phyloP scores from a whole-genome alignment of 2,888 invertebrate species.

The Pachymerium ferrugineum region DNA sequence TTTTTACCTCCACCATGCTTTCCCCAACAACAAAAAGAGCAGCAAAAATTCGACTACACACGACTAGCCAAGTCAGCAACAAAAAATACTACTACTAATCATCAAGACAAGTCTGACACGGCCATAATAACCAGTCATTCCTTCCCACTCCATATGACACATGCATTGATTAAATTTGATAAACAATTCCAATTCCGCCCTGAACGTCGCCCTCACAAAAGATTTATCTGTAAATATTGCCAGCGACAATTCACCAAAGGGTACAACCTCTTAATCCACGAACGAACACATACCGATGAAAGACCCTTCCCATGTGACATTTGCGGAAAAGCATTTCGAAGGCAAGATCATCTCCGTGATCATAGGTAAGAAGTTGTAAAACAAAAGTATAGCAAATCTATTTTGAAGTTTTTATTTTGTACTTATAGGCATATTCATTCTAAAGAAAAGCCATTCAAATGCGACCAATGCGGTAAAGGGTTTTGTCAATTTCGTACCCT shows the following conservation, averaged over 20 bases:
- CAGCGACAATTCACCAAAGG: constrained; percentile 96
- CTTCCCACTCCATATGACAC: constrained; percentile 29
- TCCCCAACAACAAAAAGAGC: no score
- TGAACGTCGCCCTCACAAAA: constrained; percentile 85
- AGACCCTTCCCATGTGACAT: constrained; percentile 96
- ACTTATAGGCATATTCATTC: constrained; percentile 84
- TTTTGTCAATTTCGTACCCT: constrained; percentile 95
- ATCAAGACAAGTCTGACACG: background rate
- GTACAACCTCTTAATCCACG: constrained; percentile 94
- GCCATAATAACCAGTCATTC: constrained; percentile 32
- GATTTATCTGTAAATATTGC: constrained; percentile 97
- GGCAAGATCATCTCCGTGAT: constrained; percentile 92
- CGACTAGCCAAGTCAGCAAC: constrained; percentile 42
- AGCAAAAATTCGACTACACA: constrained; percentile 45
- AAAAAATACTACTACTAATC: background rate
- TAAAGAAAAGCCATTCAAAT: constrained; percentile 97
- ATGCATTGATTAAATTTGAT: background rate
- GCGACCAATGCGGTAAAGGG: constrained; percentile 91
- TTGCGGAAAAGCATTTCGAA: constrained; percentile 92
- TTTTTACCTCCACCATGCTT: constrained; percentile 76
- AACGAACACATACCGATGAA: constrained; percentile 95
- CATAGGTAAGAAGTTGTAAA: constrained; percentile 63
- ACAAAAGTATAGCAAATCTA: background rate
- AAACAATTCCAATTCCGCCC: constrained; percentile 57
- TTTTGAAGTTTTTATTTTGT: background rate